Conservation (phyloP, 37 sponge, comb jelly and placozoan genomes). For the Diacarnus erythraeanus region DNA sequence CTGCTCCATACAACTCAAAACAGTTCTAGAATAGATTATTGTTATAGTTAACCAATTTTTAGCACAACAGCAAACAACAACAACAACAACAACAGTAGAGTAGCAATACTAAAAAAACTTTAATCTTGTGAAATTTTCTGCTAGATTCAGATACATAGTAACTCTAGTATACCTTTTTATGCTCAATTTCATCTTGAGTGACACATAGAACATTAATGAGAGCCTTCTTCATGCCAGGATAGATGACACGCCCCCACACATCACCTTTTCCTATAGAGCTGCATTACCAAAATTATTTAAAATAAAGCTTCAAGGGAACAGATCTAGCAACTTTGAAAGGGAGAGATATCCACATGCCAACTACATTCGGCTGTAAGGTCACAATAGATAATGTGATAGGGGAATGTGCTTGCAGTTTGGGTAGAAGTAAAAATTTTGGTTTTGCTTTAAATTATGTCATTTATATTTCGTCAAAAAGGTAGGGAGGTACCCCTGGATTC, state of each 20-base stretch:
- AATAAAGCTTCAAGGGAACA: too few species aligned
- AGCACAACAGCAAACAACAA: neutral
- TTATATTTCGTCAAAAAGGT: too few species aligned
- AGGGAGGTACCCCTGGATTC: too few species aligned
- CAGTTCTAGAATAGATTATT: slow-evolving; percentile 43
- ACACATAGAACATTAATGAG: slow-evolving; percentile 74
- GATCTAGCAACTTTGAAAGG: too few species aligned
- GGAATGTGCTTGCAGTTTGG: too few species aligned
- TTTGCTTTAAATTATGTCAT: too few species aligned
- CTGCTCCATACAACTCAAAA: slow-evolving; percentile 96
- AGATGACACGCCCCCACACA: slow-evolving; percentile 72
- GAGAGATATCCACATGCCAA: too few species aligned
- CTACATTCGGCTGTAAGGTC: too few species aligned
- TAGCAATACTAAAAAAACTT: neutral
- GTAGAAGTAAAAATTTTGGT: too few species aligned
- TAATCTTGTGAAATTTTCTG: neutral
- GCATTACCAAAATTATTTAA: too few species aligned
- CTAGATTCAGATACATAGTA: neutral
- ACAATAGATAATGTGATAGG: too few species aligned
- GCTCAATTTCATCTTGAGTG: slow-evolving; percentile 76
- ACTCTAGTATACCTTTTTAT: slow-evolving; percentile 47
- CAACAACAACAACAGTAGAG: neutral
- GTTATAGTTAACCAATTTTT: neutral
- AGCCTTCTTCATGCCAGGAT: slow-evolving; percentile 89
- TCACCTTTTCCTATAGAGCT: slow-evolving; percentile 44